phyloP scores from a whole-genome alignment of 2,888 invertebrate species.

The Eurois occulta region DNA sequence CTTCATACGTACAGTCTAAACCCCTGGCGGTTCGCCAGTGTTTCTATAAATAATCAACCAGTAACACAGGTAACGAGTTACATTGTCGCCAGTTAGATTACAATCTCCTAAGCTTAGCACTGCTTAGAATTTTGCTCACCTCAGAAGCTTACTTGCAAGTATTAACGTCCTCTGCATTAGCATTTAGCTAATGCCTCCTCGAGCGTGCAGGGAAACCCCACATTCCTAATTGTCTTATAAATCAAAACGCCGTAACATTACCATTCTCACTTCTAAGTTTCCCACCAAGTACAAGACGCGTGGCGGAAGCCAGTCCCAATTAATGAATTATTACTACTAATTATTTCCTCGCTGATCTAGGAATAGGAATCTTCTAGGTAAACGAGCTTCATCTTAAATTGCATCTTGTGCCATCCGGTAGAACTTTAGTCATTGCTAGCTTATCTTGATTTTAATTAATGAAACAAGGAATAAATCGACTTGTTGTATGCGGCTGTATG shows the following conservation, averaged over 20 bases:
- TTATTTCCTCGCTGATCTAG: slow-evolving; percentile 55
- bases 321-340: slow-evolving; percentile 54
- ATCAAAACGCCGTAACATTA: slow-evolving; percentile 52
- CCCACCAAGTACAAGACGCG: slow-evolving; percentile 40
- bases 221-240: slow-evolving; percentile 43
- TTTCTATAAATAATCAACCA: slow-evolving; percentile 56
- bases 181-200: slow-evolving; percentile 43
- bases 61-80: slow-evolving; percentile 48
- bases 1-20: slow-evolving; percentile 26
- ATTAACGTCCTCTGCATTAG: slow-evolving; percentile 47
- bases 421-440: slow-evolving; percentile 40
- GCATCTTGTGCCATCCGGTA: slow-evolving; percentile 48
- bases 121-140: slow-evolving; percentile 59
- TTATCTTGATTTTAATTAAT: slow-evolving; percentile 47
- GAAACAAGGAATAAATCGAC: slow-evolving; percentile 11
- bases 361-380: slow-evolving; percentile 41
- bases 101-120: slow-evolving; percentile 52
- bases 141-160: slow-evolving; percentile 45
- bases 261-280: slow-evolving; percentile 44
- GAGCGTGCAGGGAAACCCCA: slow-evolving; percentile 61
- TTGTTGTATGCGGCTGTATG: not conserved
- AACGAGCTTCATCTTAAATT: slow-evolving; percentile 47
- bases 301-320: slow-evolving; percentile 56
- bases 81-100: slow-evolving; percentile 55
- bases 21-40: slow-evolving; percentile 50